Conservation (phyloP, 1,140 invertebrate genomes). For the Musca vetustissima region DNA sequence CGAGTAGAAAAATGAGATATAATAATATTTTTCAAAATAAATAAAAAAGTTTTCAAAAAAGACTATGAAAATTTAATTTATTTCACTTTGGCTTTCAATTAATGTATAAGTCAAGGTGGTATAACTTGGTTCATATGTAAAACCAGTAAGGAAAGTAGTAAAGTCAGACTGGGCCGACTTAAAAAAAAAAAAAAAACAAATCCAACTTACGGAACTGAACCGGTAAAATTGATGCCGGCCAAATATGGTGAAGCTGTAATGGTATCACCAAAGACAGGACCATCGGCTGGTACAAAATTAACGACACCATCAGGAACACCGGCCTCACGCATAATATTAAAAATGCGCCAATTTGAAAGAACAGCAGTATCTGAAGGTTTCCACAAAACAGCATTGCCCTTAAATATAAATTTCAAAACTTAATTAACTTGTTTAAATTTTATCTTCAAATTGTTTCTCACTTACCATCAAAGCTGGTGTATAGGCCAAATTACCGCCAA, state of each 20-base stretch:
- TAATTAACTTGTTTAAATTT: constrained; percentile 32
- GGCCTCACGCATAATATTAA: constrained; percentile 89
- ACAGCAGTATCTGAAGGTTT: constrained; percentile 98
- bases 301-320: constrained; percentile 95
- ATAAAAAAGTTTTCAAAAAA: background rate
- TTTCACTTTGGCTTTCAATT: too few relatives aligned
- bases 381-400: constrained; percentile 93
- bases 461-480: constrained; percentile 94
- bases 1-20: constrained; percentile 1
- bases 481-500: constrained; percentile 95
- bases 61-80: background rate
- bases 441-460: constrained; percentile 31
- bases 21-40: constrained; percentile 10
- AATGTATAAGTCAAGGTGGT: too few relatives aligned
- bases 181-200: too few relatives aligned
- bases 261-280: constrained; percentile 91
- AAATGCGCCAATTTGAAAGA: constrained; percentile 94
- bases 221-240: constrained; percentile 97
- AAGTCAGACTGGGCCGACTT: too few relatives aligned
- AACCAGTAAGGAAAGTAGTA: too few relatives aligned
- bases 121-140: too few relatives aligned
- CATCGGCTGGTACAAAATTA: constrained; percentile 95
- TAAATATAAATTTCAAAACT: constrained; percentile 9
- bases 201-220: constrained; percentile 86
- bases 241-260: constrained; percentile 85